Evolutionary conservation across 2,113 vertebrate genomes (phyloP), one percentile per base, ranked within the genome.

Genomic region (Entosphenus tridentatus): DNA sequence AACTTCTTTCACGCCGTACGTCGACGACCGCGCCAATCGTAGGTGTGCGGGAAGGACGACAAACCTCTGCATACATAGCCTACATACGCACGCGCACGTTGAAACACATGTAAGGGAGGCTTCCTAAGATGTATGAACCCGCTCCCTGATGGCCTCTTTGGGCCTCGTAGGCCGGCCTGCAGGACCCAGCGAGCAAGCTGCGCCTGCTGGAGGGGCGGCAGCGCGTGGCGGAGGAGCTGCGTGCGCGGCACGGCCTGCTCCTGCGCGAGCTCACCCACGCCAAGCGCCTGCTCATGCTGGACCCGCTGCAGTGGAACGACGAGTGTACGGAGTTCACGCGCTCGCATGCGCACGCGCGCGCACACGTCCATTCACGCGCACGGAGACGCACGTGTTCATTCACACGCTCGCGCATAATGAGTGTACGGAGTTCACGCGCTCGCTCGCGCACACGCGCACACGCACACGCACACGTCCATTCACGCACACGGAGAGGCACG

Each of bases 241-340:
- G 84, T 71, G 87, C 87, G 75, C 92, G 86, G 77, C 96, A 97
- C 1, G 86, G 95, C 74, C 85, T 87, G 84, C 81, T 96, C 79
- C 93, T 86, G 85, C 87, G 86, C 74, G 91, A 98, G 77, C 80
- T 98, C 81, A 88, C 95, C 72, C 82, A 82, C 69, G 96, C 91
- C 74, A 96, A 98, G 70, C 90, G 93, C 75, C 80, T 89, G 72
- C 78, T 98, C 75, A 98, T 98, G 93, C 78, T 98, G 77, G 90
- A 96, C 72, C 89, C 91, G 39, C 86, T 87, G 75, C 92, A 89
- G 68, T 98, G 93, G 93, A 88, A 87, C 73, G 80, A 81, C 4
- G 93, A 97, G 80, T 97, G 93, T 97, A 82, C 67, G 18, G 16
- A 11, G 65, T 8, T 10, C 8, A 54, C 68, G 3, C 56, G n/a